These are phyloP conservation scores for Agrochola lota DNA, from an alignment of 2,888 invertebrate genomes.

Conservation along the genomic window DNA sequence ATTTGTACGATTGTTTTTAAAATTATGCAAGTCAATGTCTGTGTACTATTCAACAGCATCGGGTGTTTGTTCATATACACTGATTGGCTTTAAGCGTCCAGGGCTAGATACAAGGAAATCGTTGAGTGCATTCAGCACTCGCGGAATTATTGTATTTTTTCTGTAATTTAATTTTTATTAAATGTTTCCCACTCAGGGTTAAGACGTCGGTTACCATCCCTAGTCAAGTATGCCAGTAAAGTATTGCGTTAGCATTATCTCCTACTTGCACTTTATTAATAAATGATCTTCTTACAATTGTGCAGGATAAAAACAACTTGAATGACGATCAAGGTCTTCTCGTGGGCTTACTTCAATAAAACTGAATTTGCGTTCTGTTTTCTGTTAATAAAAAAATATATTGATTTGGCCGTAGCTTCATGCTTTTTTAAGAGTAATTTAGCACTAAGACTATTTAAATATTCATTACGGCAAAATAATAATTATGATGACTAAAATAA, in stretches of 20 bases:
- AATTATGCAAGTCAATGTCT: too few species aligned
- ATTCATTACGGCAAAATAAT: not conserved
- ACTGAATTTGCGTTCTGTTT: not conserved
- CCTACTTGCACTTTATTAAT: constrained; percentile 10
- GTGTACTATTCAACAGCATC: too few species aligned
- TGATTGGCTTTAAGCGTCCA: too few species aligned
- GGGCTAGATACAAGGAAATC: not conserved
- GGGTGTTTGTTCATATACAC: too few species aligned
- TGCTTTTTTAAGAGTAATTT: not conserved
- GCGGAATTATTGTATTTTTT: not conserved
- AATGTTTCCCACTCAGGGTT: too few species aligned
- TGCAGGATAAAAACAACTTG: not conserved
- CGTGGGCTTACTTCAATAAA: not conserved
- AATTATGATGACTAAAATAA: not conserved
- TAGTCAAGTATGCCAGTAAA: constrained; percentile 10
- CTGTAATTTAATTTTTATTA: too few species aligned
- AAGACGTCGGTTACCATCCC: not conserved
- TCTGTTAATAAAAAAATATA: too few species aligned
- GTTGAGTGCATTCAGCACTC: not conserved
- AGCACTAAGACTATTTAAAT: not conserved
- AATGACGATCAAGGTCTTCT: constrained; percentile 11
- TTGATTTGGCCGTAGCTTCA: not conserved
- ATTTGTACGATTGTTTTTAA: too few species aligned
- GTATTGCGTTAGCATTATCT: not conserved
- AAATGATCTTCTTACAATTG: constrained; percentile 21